Percentiles rank a stretch among this genome's conserved stretches.
Evolutionary conservation across 2,797 vertebrate genomes (phyloP).

Genomic region (Streptopelia turtur): DNA sequence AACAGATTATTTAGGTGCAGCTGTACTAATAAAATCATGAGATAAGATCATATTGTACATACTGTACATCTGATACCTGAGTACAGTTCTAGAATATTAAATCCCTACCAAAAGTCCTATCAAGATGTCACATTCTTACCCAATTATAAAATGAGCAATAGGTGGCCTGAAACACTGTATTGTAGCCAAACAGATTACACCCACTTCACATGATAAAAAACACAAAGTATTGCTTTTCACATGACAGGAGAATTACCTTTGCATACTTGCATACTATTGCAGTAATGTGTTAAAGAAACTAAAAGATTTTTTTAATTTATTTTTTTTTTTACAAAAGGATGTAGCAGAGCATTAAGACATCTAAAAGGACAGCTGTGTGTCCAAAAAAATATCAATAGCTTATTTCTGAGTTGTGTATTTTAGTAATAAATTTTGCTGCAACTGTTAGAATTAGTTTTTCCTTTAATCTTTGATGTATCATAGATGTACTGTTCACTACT

Average conservation of each 20-base stretch:
- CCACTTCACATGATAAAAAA: not conserved
- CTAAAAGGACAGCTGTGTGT: not conserved
- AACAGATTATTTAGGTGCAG: conserved; percentile 1
- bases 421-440: not conserved
- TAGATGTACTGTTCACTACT: not conserved
- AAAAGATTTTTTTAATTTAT: not conserved
- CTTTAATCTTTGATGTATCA: not conserved
- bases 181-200: not conserved
- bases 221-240: not conserved
- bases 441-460: not conserved
- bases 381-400: not conserved
- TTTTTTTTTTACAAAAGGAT: not conserved
- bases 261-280: not conserved
- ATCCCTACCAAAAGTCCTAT: not conserved
- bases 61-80: not conserved
- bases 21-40: not conserved
- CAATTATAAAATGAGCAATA: not conserved
- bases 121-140: not conserved
- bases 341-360: not conserved
- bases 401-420: not conserved
- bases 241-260: not conserved
- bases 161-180: not conserved
- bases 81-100: not conserved
- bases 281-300: not conserved
- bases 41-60: not conserved